Evolutionary conservation across 2,797 vertebrate genomes (phyloP).

Genomic region (Scolopax bukidnonensis): DNA sequence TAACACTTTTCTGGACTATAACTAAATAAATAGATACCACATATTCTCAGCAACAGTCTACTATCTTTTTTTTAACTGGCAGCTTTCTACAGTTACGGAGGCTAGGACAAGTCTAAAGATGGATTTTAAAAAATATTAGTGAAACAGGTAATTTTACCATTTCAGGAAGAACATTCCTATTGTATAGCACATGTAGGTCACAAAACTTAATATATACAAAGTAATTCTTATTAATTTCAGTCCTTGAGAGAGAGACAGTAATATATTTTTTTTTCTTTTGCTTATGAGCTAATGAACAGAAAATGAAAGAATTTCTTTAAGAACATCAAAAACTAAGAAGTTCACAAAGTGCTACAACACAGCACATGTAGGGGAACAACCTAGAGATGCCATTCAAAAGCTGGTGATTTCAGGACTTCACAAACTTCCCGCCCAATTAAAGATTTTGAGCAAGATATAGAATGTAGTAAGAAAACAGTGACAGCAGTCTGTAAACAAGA

Average conservation of each 20-base stretch:
- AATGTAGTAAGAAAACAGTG: not conserved
- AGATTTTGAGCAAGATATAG: not conserved
- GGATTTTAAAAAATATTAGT: not conserved
- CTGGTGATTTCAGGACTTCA: not conserved
- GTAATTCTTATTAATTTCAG: not conserved
- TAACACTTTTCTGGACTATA: not conserved
- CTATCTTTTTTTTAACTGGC: not conserved
- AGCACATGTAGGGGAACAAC: not conserved
- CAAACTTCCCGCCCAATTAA: not conserved
- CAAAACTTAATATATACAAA: not conserved
- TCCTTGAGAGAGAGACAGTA: not conserved
- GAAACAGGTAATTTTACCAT: not conserved
- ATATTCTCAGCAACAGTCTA: not conserved
- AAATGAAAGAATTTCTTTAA: not conserved
- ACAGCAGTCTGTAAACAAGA: not conserved
- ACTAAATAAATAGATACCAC: not conserved
- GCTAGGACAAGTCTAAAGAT: not conserved
- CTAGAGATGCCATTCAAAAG: not conserved
- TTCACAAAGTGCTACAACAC: not conserved
- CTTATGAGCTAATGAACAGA: not conserved
- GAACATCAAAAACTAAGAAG: not conserved
- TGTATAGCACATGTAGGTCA: not conserved
- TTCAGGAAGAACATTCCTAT: not conserved
- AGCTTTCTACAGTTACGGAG: not conserved
- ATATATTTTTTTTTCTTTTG: not conserved